Evolutionary conservation across 2,888 invertebrate genomes (phyloP).

Genomic region (Strigamia maritima): DNA sequence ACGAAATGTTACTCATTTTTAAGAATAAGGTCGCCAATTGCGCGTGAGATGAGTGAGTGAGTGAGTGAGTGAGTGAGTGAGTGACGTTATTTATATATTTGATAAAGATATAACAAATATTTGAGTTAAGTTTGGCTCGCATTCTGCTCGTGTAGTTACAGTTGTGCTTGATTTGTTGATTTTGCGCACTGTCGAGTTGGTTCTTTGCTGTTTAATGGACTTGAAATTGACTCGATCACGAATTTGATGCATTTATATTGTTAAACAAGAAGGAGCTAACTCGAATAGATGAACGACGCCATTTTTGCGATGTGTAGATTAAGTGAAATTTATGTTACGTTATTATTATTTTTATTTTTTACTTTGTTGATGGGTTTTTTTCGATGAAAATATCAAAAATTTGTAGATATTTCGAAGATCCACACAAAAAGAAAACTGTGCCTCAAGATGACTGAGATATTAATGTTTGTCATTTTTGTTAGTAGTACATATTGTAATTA

Average conservation of each 20-base stretch:
- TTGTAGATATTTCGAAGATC: not conserved
- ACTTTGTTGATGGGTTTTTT: not conserved
- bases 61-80: too few species aligned
- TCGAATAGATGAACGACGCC: too few species aligned
- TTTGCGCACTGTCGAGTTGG: too few species aligned
- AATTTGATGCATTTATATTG: too few species aligned
- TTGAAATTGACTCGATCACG: too few species aligned
- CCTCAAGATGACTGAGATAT: constrained; percentile 4
- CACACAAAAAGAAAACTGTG: not conserved
- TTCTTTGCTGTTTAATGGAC: too few species aligned
- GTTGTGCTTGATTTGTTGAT: not conserved
- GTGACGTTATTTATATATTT: not conserved
- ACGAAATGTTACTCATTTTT: constrained; percentile 34
- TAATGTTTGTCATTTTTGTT: not conserved
- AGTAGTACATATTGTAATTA: not conserved
- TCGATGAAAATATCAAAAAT: not conserved
- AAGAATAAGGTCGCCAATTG: constrained; percentile 28
- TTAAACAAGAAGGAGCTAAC: too few species aligned
- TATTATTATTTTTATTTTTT: not conserved
- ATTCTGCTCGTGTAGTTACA: not conserved
- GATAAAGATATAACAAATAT: not conserved
- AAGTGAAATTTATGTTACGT: not conserved
- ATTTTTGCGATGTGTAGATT: not conserved
- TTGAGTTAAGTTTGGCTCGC: not conserved
- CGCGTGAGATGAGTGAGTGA: not conserved